These are phyloP conservation scores for Stomatorhinus walkeri DNA, from an alignment of 2,797 vertebrate genomes.

Conservation along the genomic window DNA sequence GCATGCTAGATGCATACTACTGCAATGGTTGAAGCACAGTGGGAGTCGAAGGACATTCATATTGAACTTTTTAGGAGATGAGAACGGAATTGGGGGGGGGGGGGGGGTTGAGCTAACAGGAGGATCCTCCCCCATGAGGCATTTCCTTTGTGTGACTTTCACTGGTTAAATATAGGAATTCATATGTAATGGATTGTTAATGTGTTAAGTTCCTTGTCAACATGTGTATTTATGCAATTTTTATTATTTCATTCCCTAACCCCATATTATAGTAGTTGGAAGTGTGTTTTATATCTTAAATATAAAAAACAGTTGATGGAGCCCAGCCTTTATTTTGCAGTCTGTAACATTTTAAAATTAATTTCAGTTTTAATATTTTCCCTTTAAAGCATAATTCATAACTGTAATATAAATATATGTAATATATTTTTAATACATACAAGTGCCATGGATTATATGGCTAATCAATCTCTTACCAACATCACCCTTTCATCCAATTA, in stretches of 20 bases:
- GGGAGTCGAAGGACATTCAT: background rate
- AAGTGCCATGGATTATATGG: background rate
- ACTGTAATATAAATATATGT: background rate
- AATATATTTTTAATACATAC: background rate
- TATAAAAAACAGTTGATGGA: background rate
- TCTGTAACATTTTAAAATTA: background rate
- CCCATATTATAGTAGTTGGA: background rate
- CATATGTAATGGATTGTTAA: background rate
- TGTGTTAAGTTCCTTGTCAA: background rate
- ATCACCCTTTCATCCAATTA: background rate
- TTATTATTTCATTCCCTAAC: background rate
- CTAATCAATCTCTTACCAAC: background rate
- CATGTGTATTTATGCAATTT: conserved; percentile 16
- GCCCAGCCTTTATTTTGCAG: background rate
- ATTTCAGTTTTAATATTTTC: background rate
- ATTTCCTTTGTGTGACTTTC: background rate
- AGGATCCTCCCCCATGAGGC: background rate
- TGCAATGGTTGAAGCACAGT: background rate
- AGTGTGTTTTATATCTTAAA: background rate
- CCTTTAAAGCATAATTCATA: background rate
- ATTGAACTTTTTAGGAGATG: background rate
- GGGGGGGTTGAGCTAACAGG: background rate
- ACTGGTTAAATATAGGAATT: conserved; percentile 1
- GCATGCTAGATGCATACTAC: background rate
- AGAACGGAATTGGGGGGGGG: background rate